These are phyloP conservation scores for Helarctos malayanus DNA, from an alignment of 2,797 vertebrate species.

Conservation along the genomic window DNA sequence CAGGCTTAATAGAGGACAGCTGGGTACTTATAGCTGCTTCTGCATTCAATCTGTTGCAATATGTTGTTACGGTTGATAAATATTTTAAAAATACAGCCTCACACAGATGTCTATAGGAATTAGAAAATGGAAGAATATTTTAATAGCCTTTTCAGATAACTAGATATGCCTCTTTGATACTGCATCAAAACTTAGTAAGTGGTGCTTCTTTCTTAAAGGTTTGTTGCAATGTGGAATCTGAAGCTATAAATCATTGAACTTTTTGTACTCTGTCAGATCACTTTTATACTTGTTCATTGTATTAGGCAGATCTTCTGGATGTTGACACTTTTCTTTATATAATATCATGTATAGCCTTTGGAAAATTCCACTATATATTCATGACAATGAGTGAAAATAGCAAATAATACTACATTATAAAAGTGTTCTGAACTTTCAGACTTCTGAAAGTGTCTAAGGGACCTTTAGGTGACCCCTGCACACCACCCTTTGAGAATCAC, in stretches of 20 bases:
- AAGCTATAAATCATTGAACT: neutral
- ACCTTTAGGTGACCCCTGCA: neutral
- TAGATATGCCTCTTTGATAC: constrained; percentile 22
- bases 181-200: neutral
- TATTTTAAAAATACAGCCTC: neutral
- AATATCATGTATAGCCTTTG: neutral
- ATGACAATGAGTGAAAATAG: constrained; percentile 1
- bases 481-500: neutral
- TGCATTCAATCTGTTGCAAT: neutral
- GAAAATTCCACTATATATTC: neutral
- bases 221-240: neutral
- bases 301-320: neutral
- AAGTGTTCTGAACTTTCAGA: neutral
- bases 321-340: neutral
- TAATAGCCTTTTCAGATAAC: neutral
- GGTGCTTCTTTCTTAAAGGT: neutral
- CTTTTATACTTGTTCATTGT: neutral
- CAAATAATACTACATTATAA: neutral
- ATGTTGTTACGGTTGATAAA: neutral
- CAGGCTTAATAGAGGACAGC: neutral
- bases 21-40: neutral
- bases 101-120: neutral
- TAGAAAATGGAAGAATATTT: constrained; percentile 53
- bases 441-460: neutral
- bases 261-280: neutral